phyloP scores from a whole-genome alignment of 2,888 invertebrate genomes.

The Phania funesta region DNA sequence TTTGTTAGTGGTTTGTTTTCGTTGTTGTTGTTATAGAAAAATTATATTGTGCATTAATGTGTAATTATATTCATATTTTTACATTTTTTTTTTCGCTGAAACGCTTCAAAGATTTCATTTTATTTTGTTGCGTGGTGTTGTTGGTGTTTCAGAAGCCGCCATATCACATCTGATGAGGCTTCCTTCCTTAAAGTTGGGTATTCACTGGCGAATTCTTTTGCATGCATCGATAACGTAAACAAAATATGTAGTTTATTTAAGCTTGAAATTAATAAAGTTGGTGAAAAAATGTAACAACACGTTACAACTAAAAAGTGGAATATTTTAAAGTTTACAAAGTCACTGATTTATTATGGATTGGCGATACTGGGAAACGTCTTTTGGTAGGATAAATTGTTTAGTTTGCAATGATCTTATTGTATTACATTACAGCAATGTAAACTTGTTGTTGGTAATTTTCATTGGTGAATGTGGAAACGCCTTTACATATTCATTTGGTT shows the following conservation, averaged over 20 bases:
- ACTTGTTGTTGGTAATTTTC: no score
- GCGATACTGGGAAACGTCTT: no score
- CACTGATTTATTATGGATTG: no score
- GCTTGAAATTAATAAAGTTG: conserved; percentile 4
- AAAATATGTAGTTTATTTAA: background rate
- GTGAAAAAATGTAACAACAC: background rate
- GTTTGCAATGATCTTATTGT: no score
- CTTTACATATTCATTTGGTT: no score
- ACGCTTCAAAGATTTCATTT: conserved; percentile 54
- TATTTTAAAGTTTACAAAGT: conserved; percentile 1
- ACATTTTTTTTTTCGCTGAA: conserved; percentile 45
- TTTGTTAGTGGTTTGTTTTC: conserved; percentile 29
- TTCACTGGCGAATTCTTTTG: conserved; percentile 33
- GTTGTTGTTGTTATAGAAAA: conserved; percentile 51
- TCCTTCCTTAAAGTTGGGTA: conserved; percentile 57
- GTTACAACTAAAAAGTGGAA: conserved; percentile 22
- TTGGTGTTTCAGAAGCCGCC: conserved; percentile 27
- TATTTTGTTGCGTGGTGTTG: conserved; percentile 38
- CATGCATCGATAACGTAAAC: background rate
- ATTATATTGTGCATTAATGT: conserved; percentile 62
- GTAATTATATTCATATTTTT: conserved; percentile 62
- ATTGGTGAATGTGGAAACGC: no score
- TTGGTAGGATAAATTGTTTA: no score
- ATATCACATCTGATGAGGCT: conserved; percentile 61
- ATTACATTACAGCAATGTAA: no score